Evolutionary conservation across 2,888 invertebrate species (phyloP), one percentile per base, ranked within the genome.

Genomic region (Tethea ocularis): DNA sequence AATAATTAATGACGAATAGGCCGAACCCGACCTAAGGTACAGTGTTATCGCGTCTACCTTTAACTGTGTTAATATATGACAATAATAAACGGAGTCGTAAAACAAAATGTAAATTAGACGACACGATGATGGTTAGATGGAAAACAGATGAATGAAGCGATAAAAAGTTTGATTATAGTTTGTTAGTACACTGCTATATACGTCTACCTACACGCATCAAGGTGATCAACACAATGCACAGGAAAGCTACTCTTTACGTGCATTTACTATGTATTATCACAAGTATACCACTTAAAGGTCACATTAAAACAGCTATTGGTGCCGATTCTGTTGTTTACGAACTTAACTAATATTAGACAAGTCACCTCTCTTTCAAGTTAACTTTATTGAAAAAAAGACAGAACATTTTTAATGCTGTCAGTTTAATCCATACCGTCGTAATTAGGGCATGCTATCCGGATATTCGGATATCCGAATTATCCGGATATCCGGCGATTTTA

Each of bases 81-180:
- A 54, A 54, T 54, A 54, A 54, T 54, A 54, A 54, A 36, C 29
- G 36, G 36, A 33, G 20, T 54, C 54, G 54, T 54, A 54, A 54
- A 54, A 54, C 54, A 26, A 15, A 33, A 54, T 54, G 54, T 54
- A 54, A 54, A 54, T 54, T 54, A 54, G 54, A 54, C 22, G 36
- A 54, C 33, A 20, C 54, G 54, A 36, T 54, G 36, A 17, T 54
- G 36, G 54, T 54, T 36, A 36, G 54, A 54, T 54, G 54, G 54
- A 54, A 54, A 54, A 54, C 54, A 54, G 54, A 54, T 54, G 54
- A 33, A 54, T 54, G 54, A 33, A 33, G 33, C 33, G 36, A 54
- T 54, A 54, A 54, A 54, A 54, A 54, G 54, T 54, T 54, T 54
- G 54, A 54, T 54, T 54, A 54, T 33, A 54, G 29, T 54, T 20